Conservation (phyloP, 2,797 vertebrate species). For the Eulemur albifrons region DNA sequence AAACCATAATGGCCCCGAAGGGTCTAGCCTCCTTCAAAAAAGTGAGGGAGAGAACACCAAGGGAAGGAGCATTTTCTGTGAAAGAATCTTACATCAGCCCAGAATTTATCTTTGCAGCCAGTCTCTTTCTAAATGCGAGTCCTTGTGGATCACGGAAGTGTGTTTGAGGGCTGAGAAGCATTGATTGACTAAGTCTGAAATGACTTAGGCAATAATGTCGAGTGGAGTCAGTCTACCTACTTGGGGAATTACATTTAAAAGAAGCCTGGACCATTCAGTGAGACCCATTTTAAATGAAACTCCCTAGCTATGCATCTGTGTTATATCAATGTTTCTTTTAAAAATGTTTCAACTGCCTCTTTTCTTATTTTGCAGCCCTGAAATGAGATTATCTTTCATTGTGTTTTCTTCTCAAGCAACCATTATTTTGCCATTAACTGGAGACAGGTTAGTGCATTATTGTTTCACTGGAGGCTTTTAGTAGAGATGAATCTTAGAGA, state of each 20-base stretch:
- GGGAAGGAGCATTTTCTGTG: background rate
- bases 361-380: constrained; percentile 87
- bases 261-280: background rate
- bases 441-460: constrained; percentile 90
- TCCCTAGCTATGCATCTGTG: constrained; percentile 20
- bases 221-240: background rate
- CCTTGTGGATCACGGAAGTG: background rate
- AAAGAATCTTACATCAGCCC: background rate
- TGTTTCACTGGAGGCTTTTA: constrained; percentile 58
- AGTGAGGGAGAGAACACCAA: background rate
- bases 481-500: constrained; percentile 58
- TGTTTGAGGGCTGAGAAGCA: background rate
- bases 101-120: constrained; percentile 12
- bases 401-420: constrained; percentile 91
- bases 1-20: background rate
- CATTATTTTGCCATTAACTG: constrained; percentile 92
- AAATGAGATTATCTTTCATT: constrained; percentile 94
- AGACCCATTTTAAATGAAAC: constrained; percentile 46
- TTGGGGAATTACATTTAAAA: constrained; percentile 29
- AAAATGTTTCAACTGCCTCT: constrained; percentile 64
- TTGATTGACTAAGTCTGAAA: background rate
- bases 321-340: constrained; percentile 55
- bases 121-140: background rate
- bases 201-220: background rate
- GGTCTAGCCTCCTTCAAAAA: background rate